Conservation (phyloP, 2,113 vertebrate species). For the Miniopterus natalensis region DNA sequence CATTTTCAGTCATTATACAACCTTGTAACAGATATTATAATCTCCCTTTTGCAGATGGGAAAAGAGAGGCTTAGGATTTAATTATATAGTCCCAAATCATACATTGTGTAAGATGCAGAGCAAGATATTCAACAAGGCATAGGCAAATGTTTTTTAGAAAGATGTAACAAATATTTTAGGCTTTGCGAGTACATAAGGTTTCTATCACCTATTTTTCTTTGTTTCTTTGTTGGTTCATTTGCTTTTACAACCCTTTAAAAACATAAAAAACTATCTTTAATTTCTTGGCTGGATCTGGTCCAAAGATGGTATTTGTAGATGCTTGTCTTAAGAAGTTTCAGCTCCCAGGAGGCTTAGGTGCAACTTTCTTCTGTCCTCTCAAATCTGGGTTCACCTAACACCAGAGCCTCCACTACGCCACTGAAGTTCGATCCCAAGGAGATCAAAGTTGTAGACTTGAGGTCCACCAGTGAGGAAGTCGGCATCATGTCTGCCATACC, state of each 20-base stretch:
- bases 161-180: constrained; percentile 49
- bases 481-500: neutral
- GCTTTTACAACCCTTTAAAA: constrained; percentile 39
- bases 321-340: neutral
- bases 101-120: neutral
- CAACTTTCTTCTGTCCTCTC: neutral
- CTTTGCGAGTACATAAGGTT: constrained; percentile 17
- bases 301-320: neutral
- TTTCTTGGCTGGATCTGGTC: neutral
- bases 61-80: constrained; percentile 2
- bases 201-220: constrained; percentile 37
- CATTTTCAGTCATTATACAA: neutral
- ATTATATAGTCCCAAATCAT: neutral
- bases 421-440: neutral
- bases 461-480: neutral
- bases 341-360: neutral
- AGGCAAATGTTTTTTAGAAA: constrained; percentile 38
- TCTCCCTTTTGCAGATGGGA: constrained; percentile 41
- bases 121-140: neutral
- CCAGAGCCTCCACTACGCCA: neutral
- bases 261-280: constrained; percentile 37
- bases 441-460: neutral
- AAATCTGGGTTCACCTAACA: neutral
- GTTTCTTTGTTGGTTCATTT: neutral
- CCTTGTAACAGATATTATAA: constrained; percentile 4